A percentile compares a stretch with the other conserved stretches of the same genome.
Conservation (phyloP, 2,113 vertebrate species). For the Choloepus hoffmanni region DNA sequence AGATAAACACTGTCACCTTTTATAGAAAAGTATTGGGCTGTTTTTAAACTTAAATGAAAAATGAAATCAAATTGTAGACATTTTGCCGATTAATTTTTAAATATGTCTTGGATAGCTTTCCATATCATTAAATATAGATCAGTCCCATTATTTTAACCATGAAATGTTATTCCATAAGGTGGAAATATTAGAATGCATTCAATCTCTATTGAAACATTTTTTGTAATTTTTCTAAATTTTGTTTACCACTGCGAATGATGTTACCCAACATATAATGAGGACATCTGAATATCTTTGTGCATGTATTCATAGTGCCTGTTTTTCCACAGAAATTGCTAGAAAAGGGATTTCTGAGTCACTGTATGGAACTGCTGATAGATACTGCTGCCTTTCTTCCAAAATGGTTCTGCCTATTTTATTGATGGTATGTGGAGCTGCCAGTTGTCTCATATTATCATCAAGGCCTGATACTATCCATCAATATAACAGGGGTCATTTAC, state of each 20-base stretch:
- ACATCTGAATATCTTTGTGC: not conserved
- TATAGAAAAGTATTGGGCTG: not conserved
- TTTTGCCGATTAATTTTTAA: slow-evolving; percentile 33
- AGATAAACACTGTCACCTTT: not conserved
- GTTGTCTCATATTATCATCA: not conserved
- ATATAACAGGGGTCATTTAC: not conserved
- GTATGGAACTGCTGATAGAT: not conserved
- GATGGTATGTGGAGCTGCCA: no score
- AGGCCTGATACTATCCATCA: not conserved
- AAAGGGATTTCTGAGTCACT: not conserved
- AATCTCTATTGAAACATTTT: not conserved
- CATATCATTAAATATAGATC: slow-evolving; percentile 3
- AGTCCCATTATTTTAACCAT: not conserved
- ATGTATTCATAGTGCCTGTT: not conserved
- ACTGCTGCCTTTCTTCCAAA: not conserved
- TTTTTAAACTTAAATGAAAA: not conserved
- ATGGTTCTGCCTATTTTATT: not conserved
- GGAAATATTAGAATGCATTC: slow-evolving; percentile 1
- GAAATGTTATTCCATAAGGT: not conserved
- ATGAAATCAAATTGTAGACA: not conserved
- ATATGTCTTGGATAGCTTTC: not conserved
- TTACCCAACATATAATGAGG: not conserved
- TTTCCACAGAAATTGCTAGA: not conserved
- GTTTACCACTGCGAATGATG: not conserved
- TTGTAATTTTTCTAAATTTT: not conserved